phyloP scores from a whole-genome alignment of 2,797 vertebrate species.

The Mastacembelus armatus region DNA sequence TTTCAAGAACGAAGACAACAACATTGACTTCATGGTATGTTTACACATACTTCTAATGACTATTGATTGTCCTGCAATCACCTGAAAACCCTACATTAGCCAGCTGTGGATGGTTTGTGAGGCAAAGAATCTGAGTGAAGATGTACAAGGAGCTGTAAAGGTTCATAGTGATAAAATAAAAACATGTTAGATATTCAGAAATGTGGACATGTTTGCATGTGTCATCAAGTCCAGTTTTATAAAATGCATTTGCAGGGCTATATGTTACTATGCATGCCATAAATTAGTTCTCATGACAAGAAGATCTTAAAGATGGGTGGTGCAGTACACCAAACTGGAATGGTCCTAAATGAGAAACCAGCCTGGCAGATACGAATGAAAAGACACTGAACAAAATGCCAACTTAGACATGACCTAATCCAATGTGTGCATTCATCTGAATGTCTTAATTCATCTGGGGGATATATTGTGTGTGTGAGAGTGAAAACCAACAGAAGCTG shows the following conservation, averaged over 20 bases:
- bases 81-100: slow-evolving; percentile 9
- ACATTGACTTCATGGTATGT: slow-evolving; percentile 97
- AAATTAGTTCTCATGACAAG: too few species aligned
- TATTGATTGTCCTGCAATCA: slow-evolving; percentile 40
- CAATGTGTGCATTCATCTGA: neutral
- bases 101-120: slow-evolving; percentile 8
- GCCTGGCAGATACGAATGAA: slow-evolving; percentile 30
- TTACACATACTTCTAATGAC: slow-evolving; percentile 31
- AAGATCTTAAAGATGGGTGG: too few species aligned
- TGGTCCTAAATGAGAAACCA: slow-evolving; percentile 1
- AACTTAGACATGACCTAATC: slow-evolving; percentile 18
- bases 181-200: neutral
- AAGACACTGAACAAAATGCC: slow-evolving; percentile 19
- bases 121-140: too few species aligned
- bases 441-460: slow-evolving; percentile 6
- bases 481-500: slow-evolving; percentile 15
- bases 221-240: too few species aligned
- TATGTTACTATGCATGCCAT: too few species aligned
- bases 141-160: slow-evolving; percentile 7
- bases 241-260: too few species aligned
- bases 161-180: slow-evolving; percentile 1
- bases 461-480: neutral
- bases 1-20: slow-evolving; percentile 97
- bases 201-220: neutral
- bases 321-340: slow-evolving; percentile 9